Conservation (phyloP, 92 coral and sea anemone genomes). For the Parazoanthus swiftii region DNA sequence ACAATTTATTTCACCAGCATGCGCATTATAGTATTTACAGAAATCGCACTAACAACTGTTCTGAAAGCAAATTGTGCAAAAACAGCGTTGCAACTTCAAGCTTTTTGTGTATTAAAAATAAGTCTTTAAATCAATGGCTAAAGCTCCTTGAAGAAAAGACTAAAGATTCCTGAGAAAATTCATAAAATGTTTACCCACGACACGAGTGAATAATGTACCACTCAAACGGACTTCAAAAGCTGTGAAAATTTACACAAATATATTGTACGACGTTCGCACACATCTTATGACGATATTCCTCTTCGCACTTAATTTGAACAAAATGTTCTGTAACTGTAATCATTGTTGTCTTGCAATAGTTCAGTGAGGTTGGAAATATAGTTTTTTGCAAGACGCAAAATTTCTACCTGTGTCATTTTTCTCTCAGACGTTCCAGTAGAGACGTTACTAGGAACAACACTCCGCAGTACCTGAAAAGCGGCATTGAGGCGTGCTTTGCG, state of each 20-base stretch:
- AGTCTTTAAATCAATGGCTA: background rate
- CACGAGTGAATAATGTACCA: background rate
- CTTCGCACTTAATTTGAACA: slow-evolving; percentile 32
- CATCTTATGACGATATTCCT: too few species aligned
- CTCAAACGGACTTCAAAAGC: slow-evolving; percentile 1
- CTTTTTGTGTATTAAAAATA: background rate
- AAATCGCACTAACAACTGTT: background rate
- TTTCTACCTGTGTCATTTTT: slow-evolving; percentile 97
- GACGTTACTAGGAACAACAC: slow-evolving; percentile 81
- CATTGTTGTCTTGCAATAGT: slow-evolving; percentile 63
- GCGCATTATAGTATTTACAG: background rate
- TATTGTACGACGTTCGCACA: background rate
- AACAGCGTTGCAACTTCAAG: background rate
- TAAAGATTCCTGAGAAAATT: background rate
- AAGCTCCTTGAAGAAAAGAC: background rate
- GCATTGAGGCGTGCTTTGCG: slow-evolving; percentile 94
- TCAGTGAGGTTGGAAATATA: slow-evolving; percentile 90
- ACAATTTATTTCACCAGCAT: background rate
- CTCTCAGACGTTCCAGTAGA: slow-evolving; percentile 69
- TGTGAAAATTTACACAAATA: slow-evolving; percentile 7
- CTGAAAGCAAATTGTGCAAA: background rate
- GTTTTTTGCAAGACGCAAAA: slow-evolving; percentile 93
- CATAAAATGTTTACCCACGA: background rate
- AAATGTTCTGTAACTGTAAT: slow-evolving; percentile 61
- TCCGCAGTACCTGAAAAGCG: slow-evolving; percentile 93